Conservation (phyloP, 2,113 vertebrate species). For the Campylorhamphus procurvoides region DNA sequence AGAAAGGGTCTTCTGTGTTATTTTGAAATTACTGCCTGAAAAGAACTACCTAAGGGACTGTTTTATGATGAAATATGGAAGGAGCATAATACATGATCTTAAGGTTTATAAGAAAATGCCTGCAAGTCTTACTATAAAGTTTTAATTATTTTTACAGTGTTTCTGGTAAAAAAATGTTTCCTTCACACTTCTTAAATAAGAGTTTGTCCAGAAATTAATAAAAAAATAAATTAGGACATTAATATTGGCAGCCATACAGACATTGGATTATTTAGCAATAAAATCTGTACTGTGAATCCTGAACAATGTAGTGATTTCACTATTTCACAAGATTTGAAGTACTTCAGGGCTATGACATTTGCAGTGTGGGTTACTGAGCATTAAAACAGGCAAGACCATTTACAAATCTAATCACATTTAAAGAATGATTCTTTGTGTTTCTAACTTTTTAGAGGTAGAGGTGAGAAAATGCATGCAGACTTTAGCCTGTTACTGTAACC, state of each 20-base stretch:
- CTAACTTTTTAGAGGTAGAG: slow-evolving; percentile 28
- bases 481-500: slow-evolving; percentile 41
- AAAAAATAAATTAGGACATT: neutral
- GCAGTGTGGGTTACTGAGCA: neutral
- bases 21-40: neutral
- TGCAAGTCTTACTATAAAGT: neutral
- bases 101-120: neutral
- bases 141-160: neutral
- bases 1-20: neutral
- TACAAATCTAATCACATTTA: slow-evolving; percentile 42
- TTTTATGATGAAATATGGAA: neutral
- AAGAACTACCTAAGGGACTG: neutral
- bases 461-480: neutral
- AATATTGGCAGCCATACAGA: neutral
- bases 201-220: neutral
- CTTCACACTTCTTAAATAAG: neutral
- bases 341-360: slow-evolving; percentile 3
- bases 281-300: neutral
- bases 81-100: neutral
- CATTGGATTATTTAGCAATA: neutral
- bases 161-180: neutral
- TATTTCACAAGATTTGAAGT: neutral
- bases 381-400: neutral
- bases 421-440: slow-evolving; percentile 25
- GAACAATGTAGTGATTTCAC: neutral